These are phyloP conservation scores for Heliocidaris tuberculata DNA, from an alignment of 35 echinoderm and acorn worm species.

Conservation along the genomic window DNA sequence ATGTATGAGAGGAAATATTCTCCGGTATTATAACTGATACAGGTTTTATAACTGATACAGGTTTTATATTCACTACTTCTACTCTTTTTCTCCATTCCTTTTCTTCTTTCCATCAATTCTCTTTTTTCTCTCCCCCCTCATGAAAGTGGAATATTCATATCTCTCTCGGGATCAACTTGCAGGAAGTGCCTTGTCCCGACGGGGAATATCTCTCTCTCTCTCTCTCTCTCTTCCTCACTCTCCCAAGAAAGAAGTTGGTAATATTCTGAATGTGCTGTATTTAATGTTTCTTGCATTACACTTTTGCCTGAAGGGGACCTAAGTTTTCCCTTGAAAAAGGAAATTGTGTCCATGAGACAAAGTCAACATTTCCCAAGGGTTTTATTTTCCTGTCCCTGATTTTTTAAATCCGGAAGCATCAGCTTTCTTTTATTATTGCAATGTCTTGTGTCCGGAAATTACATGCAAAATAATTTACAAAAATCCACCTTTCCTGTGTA, in stretches of 20 bases:
- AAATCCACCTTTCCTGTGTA: too few species aligned
- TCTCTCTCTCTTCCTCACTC: too few species aligned
- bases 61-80: background rate
- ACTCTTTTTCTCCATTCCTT: background rate
- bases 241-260: too few species aligned
- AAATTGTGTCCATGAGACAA: background rate
- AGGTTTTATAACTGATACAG: background rate
- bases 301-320: background rate
- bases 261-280: too few species aligned
- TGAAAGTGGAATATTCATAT: background rate
- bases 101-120: background rate
- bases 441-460: background rate
- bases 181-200: background rate
- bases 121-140: background rate
- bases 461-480: background rate
- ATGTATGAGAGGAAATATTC: constrained; percentile 43
- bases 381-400: background rate
- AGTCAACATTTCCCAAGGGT: background rate
- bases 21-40: background rate
- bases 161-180: background rate
- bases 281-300: background rate
- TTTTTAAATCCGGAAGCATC: background rate
- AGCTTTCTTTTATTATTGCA: background rate
- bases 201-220: background rate
- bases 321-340: background rate